These are phyloP conservation scores for Melipona bicolor DNA, from an alignment of 2,888 invertebrate genomes.

Conservation along the genomic window DNA sequence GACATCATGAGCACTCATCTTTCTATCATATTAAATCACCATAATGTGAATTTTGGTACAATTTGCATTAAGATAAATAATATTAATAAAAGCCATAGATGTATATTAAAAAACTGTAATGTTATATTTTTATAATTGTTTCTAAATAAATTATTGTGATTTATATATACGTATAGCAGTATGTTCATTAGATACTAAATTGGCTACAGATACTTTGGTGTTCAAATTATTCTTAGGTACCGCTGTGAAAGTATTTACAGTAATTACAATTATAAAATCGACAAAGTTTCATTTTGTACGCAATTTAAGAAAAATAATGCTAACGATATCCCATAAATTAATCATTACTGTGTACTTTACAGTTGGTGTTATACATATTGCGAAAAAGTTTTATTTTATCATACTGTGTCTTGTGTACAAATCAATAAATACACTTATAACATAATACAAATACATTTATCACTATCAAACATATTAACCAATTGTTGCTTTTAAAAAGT, in stretches of 20 bases:
- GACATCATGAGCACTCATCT: conserved; percentile 48
- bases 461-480: conserved; percentile 28
- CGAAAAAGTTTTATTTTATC: conserved; percentile 49
- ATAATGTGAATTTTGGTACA: conserved; percentile 14
- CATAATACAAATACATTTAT: conserved; percentile 46
- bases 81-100: conserved; percentile 17
- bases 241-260: conserved; percentile 38
- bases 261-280: conserved; percentile 23
- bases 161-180: conserved; percentile 21
- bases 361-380: conserved; percentile 50
- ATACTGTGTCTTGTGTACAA: conserved; percentile 54
- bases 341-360: conserved; percentile 36
- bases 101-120: conserved; percentile 20
- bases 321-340: conserved; percentile 47
- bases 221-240: conserved; percentile 41
- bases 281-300: conserved; percentile 20
- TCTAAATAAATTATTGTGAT: conserved; percentile 39
- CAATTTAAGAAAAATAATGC: conserved; percentile 40
- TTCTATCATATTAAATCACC: conserved; percentile 38
- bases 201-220: conserved; percentile 44
- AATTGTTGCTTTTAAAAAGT: conserved; percentile 13
- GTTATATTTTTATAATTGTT: conserved; percentile 22
- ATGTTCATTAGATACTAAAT: conserved; percentile 28
- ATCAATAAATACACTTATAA: conserved; percentile 57
- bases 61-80: conserved; percentile 9